Percentiles rank a stretch among this genome's conserved stretches.
Evolutionary conservation across 2,113 vertebrate species (phyloP).

Genomic region (Tenebrosternarchus preto): DNA sequence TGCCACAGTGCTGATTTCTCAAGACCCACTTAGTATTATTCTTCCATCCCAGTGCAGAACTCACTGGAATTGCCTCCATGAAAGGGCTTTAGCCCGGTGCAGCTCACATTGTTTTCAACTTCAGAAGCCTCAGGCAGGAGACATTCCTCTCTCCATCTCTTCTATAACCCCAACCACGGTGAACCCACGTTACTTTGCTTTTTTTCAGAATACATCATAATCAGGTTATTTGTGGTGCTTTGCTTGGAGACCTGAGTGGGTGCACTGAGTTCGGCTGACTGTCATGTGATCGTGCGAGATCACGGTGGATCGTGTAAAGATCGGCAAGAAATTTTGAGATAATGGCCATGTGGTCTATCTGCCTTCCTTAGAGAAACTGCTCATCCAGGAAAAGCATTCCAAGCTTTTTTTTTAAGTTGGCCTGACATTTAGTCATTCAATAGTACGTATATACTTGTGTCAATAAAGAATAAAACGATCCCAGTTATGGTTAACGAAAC

Average conservation of each 20-base stretch:
- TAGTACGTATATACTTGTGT: not conserved
- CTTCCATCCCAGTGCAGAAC: no score
- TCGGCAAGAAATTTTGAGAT: constrained; percentile 28
- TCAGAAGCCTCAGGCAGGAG: not conserved
- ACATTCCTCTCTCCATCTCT: not conserved
- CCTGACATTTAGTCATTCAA: constrained; percentile 33
- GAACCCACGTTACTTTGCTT: not conserved
- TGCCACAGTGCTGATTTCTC: no score
- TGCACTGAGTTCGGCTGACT: constrained; percentile 24
- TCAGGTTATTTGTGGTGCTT: not conserved
- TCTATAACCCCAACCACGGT: not conserved
- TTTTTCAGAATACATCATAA: not conserved
- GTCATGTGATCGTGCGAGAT: constrained; percentile 5
- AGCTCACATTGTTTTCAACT: not conserved
- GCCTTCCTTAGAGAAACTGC: not conserved
- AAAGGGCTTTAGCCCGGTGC: not conserved
- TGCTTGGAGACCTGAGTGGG: not conserved
- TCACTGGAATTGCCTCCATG: not conserved
- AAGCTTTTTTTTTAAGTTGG: constrained; percentile 20
- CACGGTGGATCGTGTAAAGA: constrained; percentile 2
- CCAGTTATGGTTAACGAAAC: not conserved
- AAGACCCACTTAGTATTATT: no score
- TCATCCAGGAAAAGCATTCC: not conserved
- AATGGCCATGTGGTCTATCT: constrained; percentile 21
- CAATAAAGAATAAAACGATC: not conserved